Base-by-base conservation (phyloP, 2,113 vertebrate genomes). In the Numenius arquata region DNA sequence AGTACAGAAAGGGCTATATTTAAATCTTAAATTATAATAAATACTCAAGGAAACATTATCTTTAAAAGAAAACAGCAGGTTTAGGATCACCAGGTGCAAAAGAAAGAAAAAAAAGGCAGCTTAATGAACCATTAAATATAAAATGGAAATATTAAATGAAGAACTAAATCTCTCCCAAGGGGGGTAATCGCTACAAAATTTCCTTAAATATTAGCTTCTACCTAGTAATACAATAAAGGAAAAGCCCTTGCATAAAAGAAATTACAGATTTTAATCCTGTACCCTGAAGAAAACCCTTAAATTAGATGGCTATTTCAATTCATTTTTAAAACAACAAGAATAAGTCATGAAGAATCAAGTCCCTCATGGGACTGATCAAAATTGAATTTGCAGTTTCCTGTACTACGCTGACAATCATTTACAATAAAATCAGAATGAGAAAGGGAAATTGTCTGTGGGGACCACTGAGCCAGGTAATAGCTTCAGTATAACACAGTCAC, bases 381-480 rank as follows among this genome's bases (percentile, higher is more conserved):
- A 97, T 32, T 92, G 94, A 95, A 97, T 97, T 85, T 93, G 38
- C 81, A 94, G 86, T 94, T 90, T 97, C 95, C 83, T 92, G 36
- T 62, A 85, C 77, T 95, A 79, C n/a, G 78, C 82, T 94, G 94
- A 95, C n/a, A 53, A 96, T 92, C 86, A 78, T 90, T 97, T 97
- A 98, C 94, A 98, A 96, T 97, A 97, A 98, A 97, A 97, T 91
- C 32, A 36, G 94, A 97, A 97, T 87, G 87, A 97, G 86, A 94
- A 97, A 93, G 56, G 90, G 82, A 98, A 97, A 97, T 94, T 95
- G 89, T 97, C 96, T 95, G 85, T 91, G 88, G 93, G 92, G 95
- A 97, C 90, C 94, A 98, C 15, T 97, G 97, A 97, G 95, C 91
- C 96, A 97, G 91, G 93, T 97, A 97, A 98, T 96, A 98, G 96